These are phyloP conservation scores for Phaetusa simplex DNA, from an alignment of 2,113 vertebrate genomes.

Conservation along the genomic window DNA sequence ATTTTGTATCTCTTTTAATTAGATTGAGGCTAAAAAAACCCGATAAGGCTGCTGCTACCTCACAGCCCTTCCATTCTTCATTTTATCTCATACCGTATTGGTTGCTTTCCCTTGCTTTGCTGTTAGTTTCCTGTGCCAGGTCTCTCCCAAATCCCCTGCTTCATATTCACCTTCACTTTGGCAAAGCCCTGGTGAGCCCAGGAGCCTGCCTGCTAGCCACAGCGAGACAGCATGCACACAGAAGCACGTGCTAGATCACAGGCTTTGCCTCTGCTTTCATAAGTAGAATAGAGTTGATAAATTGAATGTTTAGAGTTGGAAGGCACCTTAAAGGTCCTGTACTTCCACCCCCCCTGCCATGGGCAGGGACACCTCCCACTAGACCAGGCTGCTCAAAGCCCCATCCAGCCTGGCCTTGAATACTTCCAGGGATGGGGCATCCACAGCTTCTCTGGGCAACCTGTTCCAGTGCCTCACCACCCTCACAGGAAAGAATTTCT, in stretches of 20 bases:
- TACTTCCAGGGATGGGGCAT: not conserved
- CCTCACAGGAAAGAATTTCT: not conserved
- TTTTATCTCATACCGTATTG: not conserved
- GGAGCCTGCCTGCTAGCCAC: not conserved
- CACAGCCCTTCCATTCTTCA: not conserved
- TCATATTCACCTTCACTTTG: not conserved
- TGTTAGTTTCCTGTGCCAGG: not conserved
- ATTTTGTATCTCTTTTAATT: constrained; percentile 71
- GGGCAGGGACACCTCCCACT: not conserved
- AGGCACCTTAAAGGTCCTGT: not conserved
- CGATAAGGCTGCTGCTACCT: constrained; percentile 18
- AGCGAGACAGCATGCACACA: fast-evolving
- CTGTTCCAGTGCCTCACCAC: not conserved
- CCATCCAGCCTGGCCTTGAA: not conserved
- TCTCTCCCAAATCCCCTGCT: not conserved
- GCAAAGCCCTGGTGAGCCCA: not conserved
- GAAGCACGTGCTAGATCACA: not conserved
- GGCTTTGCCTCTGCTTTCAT: not conserved
- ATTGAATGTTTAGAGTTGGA: not conserved
- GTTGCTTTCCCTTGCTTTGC: not conserved
- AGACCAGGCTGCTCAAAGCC: not conserved
- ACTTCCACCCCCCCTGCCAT: not conserved
- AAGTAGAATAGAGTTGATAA: not conserved
- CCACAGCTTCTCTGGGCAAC: not conserved
- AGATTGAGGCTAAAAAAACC: constrained; percentile 36